These are phyloP conservation scores for Strix occidentalis DNA, from an alignment of 2,797 vertebrate species.

Conservation along the genomic window DNA sequence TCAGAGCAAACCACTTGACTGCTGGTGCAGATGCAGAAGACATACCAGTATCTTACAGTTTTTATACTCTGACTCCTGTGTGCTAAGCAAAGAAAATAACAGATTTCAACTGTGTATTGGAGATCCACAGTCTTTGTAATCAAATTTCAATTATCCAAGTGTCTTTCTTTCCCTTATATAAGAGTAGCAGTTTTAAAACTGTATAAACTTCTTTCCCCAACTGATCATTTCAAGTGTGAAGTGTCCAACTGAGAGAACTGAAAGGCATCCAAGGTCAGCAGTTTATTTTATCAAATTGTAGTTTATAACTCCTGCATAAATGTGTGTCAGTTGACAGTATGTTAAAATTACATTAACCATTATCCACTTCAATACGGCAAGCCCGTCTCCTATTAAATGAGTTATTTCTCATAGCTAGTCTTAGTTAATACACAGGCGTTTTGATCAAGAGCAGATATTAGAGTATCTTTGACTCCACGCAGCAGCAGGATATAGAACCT, in stretches of 20 bases:
- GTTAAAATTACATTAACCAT: neutral
- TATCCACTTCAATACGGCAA: neutral
- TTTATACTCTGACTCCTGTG: neutral
- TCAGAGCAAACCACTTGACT: neutral
- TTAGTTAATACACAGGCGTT: neutral
- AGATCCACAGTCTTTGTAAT: neutral
- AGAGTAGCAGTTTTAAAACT: neutral
- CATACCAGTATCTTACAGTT: neutral
- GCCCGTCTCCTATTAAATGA: neutral
- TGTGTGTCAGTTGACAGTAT: neutral
- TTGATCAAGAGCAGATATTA: neutral
- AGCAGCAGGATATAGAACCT: neutral
- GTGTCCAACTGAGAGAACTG: neutral
- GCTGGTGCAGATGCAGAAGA: neutral
- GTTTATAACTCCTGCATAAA: neutral
- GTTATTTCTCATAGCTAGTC: neutral
- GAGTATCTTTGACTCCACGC: neutral
- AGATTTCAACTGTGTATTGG: neutral
- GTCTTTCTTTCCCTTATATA: neutral
- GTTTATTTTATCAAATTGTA: neutral
- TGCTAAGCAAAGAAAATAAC: neutral
- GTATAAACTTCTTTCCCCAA: neutral
- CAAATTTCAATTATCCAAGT: neutral
- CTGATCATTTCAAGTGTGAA: neutral
- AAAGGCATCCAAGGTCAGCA: neutral